A percentile compares a stretch with the other conserved stretches of the same genome.
Evolutionary conservation across 2,888 invertebrate genomes (phyloP).

Genomic region (Anodontia alba): DNA sequence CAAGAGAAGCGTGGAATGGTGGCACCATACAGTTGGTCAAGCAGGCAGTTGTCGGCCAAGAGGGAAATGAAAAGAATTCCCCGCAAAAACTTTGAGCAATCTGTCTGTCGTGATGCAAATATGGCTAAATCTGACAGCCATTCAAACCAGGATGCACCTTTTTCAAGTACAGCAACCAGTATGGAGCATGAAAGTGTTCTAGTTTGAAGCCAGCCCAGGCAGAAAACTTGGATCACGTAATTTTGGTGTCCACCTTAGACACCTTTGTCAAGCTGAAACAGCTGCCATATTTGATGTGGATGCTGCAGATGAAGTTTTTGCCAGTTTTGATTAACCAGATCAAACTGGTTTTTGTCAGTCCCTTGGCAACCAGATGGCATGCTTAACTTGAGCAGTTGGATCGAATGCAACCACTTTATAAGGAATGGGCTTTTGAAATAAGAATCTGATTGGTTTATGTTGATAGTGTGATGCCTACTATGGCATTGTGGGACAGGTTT

Average conservation of each 20-base stretch:
- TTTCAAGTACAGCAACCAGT: slow-evolving; percentile 33
- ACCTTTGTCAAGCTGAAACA: slow-evolving; percentile 36
- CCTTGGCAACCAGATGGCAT: slow-evolving; percentile 30
- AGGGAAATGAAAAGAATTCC: slow-evolving; percentile 18
- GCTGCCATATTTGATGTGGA: slow-evolving; percentile 20
- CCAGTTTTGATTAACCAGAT: background rate
- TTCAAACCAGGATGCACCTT: slow-evolving; percentile 32
- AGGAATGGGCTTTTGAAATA: background rate
- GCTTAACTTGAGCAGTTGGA: slow-evolving; percentile 41
- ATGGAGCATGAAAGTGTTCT: slow-evolving; percentile 74
- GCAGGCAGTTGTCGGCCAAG: slow-evolving; percentile 23
- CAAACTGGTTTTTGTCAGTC: slow-evolving; percentile 1
- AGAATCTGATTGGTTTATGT: background rate
- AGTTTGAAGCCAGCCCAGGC: slow-evolving; percentile 65
- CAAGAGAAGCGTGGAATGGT: slow-evolving; percentile 89
- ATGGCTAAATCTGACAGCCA: slow-evolving; percentile 13
- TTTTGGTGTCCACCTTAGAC: slow-evolving; percentile 61
- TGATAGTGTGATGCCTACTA: background rate
- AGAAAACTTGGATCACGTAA: slow-evolving; percentile 39
- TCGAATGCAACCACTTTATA: background rate
- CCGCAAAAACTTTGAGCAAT: slow-evolving; percentile 19
- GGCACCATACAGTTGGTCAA: slow-evolving; percentile 74
- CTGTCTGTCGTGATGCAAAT: slow-evolving; percentile 25
- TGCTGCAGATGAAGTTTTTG: background rate
- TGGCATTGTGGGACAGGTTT: background rate